Evolutionary conservation across 1,140 invertebrate species (phyloP).

Genomic region (Colletes latitarsis): DNA sequence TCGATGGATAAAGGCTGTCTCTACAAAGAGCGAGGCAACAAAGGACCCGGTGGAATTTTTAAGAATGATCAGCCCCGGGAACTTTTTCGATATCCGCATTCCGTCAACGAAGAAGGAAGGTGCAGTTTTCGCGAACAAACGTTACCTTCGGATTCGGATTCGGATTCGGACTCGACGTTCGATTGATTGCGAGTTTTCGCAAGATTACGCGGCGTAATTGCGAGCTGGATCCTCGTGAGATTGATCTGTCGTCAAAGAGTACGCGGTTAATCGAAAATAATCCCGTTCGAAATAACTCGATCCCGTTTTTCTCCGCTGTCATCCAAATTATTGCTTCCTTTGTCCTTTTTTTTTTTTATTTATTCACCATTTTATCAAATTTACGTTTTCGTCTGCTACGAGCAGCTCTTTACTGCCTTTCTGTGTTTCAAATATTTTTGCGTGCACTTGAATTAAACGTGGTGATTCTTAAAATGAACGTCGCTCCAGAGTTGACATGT

Average conservation of each 20-base stretch:
- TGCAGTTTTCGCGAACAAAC: not conserved
- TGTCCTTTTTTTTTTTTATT: too few relatives aligned
- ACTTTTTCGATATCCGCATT: conserved; percentile 43
- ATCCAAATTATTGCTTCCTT: too few relatives aligned
- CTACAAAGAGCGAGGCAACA: not conserved
- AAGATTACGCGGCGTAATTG: not conserved
- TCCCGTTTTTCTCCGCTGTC: too few relatives aligned
- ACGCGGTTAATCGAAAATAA: not conserved
- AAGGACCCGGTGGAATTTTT: not conserved
- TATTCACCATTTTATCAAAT: too few relatives aligned
- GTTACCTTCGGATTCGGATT: conserved; percentile 39
- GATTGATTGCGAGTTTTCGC: not conserved
- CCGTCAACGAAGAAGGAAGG: not conserved
- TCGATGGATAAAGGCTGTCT: not conserved
- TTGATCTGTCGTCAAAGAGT: not conserved
- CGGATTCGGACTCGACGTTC: conserved; percentile 26
- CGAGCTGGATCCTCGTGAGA: not conserved
- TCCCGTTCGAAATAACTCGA: not conserved
- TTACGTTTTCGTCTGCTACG: too few relatives aligned
- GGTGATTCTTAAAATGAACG: too few relatives aligned
- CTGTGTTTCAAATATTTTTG: too few relatives aligned
- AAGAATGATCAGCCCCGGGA: not conserved
- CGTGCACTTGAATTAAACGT: too few relatives aligned
- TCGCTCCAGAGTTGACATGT: too few relatives aligned
- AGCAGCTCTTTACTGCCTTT: too few relatives aligned